phyloP scores from a whole-genome alignment of 1,140 invertebrate species.

The Eueides isabella region DNA sequence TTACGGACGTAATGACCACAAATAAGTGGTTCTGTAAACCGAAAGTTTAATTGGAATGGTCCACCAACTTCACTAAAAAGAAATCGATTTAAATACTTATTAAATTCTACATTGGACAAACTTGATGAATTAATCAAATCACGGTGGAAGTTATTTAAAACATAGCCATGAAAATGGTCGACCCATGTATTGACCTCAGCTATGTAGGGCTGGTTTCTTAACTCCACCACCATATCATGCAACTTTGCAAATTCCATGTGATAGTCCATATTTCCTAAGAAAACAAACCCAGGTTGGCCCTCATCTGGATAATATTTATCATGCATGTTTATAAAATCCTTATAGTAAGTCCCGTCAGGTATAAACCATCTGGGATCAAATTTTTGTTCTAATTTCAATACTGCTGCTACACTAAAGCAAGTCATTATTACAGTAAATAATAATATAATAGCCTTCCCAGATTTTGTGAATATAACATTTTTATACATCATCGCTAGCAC shows the following conservation, averaged over 20 bases:
- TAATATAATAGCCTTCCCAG: constrained; percentile 85
- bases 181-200: constrained; percentile 85
- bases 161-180: constrained; percentile 84
- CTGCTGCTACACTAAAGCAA: constrained; percentile 84
- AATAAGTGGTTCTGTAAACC: constrained; percentile 83
- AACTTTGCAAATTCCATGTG: constrained; percentile 85
- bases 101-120: constrained; percentile 82
- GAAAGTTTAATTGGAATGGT: constrained; percentile 87
- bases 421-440: constrained; percentile 83
- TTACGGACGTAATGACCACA: constrained; percentile 84
- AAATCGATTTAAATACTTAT: constrained; percentile 86
- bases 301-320: constrained; percentile 85
- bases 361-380: constrained; percentile 92
- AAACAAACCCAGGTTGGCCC: constrained; percentile 86
- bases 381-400: constrained; percentile 86
- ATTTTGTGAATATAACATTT: constrained; percentile 83
- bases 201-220: constrained; percentile 83
- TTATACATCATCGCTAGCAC: constrained; percentile 83
- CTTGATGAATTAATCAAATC: constrained; percentile 76
- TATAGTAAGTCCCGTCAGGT: constrained; percentile 87
- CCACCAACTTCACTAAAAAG: constrained; percentile 86
- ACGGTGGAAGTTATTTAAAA: constrained; percentile 77
- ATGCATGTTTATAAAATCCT: constrained; percentile 83
- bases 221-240: constrained; percentile 78
- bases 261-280: constrained; percentile 87